Conservation (phyloP, 2,888 invertebrate species). For the Pachliopta kotzebuea region DNA sequence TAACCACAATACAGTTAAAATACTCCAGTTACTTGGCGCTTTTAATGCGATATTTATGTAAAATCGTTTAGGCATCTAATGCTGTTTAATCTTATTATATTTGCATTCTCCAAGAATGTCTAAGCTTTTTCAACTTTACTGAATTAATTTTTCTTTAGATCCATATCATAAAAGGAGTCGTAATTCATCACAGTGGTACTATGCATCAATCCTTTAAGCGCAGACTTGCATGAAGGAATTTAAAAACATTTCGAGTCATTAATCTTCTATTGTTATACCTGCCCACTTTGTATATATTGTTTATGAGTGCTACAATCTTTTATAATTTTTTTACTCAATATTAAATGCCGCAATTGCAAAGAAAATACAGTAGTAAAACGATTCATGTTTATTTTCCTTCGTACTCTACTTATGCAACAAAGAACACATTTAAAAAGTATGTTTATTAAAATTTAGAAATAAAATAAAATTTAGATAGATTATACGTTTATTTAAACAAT, state of each 20-base stretch:
- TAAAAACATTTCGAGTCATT: background rate
- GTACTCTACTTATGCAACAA: no score
- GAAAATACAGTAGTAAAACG: no score
- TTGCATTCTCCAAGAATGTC: background rate
- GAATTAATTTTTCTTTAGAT: conserved; percentile 2
- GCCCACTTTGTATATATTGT: background rate
- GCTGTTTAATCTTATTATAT: background rate
- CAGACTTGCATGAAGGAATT: conserved; percentile 4
- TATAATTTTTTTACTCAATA: no score
- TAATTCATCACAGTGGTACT: conserved; percentile 3
- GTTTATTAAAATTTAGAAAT: no score
- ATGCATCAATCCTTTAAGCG: conserved; percentile 5
- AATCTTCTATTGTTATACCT: conserved; percentile 4
- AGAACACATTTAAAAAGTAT: no score
- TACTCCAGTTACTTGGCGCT: background rate
- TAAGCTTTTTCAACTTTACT: background rate
- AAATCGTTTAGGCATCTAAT: background rate
- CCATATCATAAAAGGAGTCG: background rate
- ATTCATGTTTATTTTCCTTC: no score
- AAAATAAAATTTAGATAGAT: no score
- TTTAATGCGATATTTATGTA: background rate
- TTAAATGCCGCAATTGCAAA: no score
- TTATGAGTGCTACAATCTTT: background rate
- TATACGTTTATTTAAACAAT: no score
- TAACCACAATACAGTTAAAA: background rate